These are phyloP conservation scores for Charina bottae DNA, from an alignment of 2,113 vertebrate genomes.

Conservation along the genomic window DNA sequence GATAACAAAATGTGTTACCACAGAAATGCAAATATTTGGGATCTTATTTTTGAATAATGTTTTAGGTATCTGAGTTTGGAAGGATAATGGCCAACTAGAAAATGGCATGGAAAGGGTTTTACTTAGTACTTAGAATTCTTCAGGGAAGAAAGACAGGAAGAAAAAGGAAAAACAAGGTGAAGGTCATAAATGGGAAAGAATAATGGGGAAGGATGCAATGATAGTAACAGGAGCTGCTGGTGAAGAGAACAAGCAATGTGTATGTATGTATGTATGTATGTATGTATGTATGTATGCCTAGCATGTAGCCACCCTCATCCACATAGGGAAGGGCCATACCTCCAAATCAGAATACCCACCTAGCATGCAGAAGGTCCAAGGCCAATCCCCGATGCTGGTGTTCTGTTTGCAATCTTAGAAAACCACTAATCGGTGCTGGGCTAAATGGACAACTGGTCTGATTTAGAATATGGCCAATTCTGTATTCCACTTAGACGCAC, in stretches of 20 bases:
- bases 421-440: background rate
- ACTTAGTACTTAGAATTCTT: background rate
- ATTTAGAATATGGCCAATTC: background rate
- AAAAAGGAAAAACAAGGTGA: background rate
- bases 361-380: background rate
- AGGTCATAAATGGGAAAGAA: background rate
- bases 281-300: background rate
- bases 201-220: background rate
- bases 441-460: background rate
- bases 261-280: background rate
- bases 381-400: background rate
- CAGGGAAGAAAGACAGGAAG: background rate
- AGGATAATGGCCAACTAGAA: background rate
- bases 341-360: background rate
- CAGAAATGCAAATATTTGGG: conserved; percentile 46
- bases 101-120: background rate
- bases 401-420: background rate
- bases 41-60: background rate
- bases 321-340: background rate
- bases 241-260: background rate
- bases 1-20: conserved; percentile 63
- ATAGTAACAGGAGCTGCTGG: background rate
- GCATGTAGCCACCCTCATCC: background rate
- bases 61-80: background rate
- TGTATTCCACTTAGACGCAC: background rate